Percentiles rank a stretch among this genome's conserved stretches.
These are phyloP conservation scores for Callipepla californica DNA, from an alignment of 2,113 vertebrate genomes.

Conservation along the genomic window DNA sequence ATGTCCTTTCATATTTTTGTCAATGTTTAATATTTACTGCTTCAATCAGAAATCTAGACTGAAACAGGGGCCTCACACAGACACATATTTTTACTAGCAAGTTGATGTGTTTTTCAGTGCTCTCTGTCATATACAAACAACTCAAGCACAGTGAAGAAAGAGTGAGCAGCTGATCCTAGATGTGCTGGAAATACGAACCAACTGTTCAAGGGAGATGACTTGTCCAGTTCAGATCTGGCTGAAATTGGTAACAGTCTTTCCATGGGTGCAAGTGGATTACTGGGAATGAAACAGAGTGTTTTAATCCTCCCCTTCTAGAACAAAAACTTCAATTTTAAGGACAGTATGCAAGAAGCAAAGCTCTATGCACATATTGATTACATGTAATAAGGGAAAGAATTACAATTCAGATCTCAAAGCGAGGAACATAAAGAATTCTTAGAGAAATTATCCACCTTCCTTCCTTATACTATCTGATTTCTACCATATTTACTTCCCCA, in stretches of 20 bases:
- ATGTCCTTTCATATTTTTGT: no score
- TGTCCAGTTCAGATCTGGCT: no score
- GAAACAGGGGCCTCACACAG: no score
- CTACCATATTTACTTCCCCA: neutral
- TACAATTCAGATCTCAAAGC: neutral
- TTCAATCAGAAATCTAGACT: no score
- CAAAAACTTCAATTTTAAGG: neutral
- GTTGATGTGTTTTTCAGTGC: no score
- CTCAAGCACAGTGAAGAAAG: no score
- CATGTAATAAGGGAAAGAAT: neutral
- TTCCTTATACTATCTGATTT: neutral
- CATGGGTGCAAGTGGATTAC: neutral
- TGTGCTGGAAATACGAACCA: no score
- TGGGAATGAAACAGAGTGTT: neutral
- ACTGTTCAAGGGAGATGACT: no score
- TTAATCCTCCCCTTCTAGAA: neutral
- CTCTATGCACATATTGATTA: rapidly evolving
- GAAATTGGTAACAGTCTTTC: neutral
- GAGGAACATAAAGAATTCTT: neutral
- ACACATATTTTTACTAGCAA: no score
- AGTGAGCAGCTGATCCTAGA: no score
- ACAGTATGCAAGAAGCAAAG: neutral
- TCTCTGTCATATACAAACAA: no score
- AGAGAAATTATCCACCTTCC: neutral
- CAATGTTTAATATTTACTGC: no score